Evolutionary conservation across 2,888 invertebrate species (phyloP).

Genomic region (Cerastis leucographa): DNA sequence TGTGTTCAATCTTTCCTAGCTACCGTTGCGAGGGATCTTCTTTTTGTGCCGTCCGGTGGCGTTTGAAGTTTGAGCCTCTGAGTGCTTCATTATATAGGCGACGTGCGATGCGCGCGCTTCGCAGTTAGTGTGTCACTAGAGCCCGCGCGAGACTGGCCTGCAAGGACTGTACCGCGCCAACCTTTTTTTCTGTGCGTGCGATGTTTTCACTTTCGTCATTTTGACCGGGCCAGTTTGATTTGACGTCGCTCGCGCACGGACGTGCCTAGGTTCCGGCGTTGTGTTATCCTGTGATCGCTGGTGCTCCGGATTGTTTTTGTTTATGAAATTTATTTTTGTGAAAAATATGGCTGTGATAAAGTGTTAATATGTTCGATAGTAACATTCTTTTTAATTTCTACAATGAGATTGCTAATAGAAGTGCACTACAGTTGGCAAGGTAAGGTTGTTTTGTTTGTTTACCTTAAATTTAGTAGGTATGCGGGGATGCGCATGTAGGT

Average conservation of each 20-base stretch:
- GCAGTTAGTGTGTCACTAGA: constrained; percentile 90
- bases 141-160: constrained; percentile 89
- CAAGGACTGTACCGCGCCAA: constrained; percentile 89
- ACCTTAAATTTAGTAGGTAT: constrained; percentile 78
- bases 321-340: constrained; percentile 80
- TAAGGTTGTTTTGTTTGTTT: constrained; percentile 86
- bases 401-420: constrained; percentile 90
- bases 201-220: constrained; percentile 91
- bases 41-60: constrained; percentile 87
- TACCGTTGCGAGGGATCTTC: constrained; percentile 89
- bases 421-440: constrained; percentile 90
- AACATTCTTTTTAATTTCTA: constrained; percentile 89
- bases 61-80: constrained; percentile 86
- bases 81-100: constrained; percentile 89
- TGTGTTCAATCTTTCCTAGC: constrained; percentile 89
- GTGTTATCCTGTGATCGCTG: constrained; percentile 89
- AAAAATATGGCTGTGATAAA: constrained; percentile 89
- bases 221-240: constrained; percentile 90
- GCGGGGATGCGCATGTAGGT: constrained; percentile 72
- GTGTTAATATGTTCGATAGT: constrained; percentile 90
- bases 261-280: constrained; percentile 88
- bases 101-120: constrained; percentile 87
- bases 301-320: constrained; percentile 88
- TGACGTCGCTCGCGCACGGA: constrained; percentile 90
- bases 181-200: constrained; percentile 90